These are phyloP conservation scores for Holacanthus passer DNA, from an alignment of 2,113 vertebrate species.

Conservation along the genomic window DNA sequence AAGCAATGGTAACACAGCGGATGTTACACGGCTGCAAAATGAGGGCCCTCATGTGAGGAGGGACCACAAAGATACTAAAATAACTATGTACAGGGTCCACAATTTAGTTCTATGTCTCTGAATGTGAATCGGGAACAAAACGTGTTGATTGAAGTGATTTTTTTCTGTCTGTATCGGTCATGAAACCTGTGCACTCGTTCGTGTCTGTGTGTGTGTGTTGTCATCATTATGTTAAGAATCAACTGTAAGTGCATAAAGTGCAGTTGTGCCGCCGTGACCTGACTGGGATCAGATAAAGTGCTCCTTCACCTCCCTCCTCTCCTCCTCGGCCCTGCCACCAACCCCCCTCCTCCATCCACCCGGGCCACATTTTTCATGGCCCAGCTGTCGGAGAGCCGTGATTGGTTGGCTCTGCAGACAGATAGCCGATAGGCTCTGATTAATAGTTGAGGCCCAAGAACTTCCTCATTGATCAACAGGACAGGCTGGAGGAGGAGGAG, in stretches of 20 bases:
- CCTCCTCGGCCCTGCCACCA: constrained; percentile 41
- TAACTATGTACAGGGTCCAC: no score
- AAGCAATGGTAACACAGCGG: neutral
- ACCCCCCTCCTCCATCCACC: constrained; percentile 55
- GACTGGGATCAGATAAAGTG: constrained; percentile 82
- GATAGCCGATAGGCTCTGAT: constrained; percentile 88
- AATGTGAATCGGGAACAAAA: constrained; percentile 31
- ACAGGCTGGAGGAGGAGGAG: constrained; percentile 71
- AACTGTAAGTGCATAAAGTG: constrained; percentile 74
- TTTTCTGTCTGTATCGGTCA: neutral
- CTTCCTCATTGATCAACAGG: constrained; percentile 88
- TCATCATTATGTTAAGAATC: constrained; percentile 63
- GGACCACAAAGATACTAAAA: no score
- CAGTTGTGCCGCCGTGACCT: constrained; percentile 75
- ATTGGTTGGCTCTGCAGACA: constrained; percentile 87
- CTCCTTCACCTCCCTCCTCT: constrained; percentile 69
- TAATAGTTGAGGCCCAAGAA: constrained; percentile 86
- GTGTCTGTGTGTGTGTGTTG: constrained; percentile 7
- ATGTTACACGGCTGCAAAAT: neutral
- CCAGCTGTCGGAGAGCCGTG: constrained; percentile 83
- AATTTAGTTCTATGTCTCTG: no score
- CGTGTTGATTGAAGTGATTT: constrained; percentile 20
- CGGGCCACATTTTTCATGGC: constrained; percentile 86
- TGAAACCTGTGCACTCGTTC: neutral
- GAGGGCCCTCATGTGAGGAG: no score